Evolutionary conservation across 2,888 invertebrate genomes (phyloP), one percentile per base, ranked within the genome.

Genomic region (Chaetoderma sp.): DNA sequence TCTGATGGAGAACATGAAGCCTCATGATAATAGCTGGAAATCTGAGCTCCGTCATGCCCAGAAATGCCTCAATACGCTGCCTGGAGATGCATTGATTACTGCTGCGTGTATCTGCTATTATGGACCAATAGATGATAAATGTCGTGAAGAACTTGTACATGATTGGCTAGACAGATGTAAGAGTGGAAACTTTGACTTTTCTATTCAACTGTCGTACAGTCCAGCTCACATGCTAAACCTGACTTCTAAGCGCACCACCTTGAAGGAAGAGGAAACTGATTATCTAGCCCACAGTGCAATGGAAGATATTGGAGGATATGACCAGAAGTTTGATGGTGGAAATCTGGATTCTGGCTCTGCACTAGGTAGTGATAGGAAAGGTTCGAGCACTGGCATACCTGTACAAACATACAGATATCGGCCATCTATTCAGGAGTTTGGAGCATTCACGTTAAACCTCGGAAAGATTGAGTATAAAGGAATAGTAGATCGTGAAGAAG

Each of bases 1-100:
- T 61, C 63, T 85, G 65, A 82, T 85, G 83, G 81, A 80, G 58
- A 82, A 83, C 64, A 83, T 85, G 80, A 78, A 78, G 6, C 72
- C 77, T 74, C 84, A 84, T 63, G 80, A 83, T 70, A 78, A 73
- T 63, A 65, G 79, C 55, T 85, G 85, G 85, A 76, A 80, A 36
- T 77, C 78, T 6, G 81, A 83, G 63, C 75, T 83, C 25, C 74
- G 75, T 52, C 76, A 78, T 58, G 79, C 83, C 13, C 74, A 78
- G 39, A 73, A 71, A 27, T 77, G 81, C 30, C 74, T 84, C 4
- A 69, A 75, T 28, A 79, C 81, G 2, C 76, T 81, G 0, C 80
- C 82, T 1, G 84, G 82, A 0, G 84, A 85, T 63, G 84, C 83
- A 16, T 75, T 85, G 6, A 75, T 85, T 28, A 80, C 83, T 1